phyloP scores from a whole-genome alignment of 2,888 invertebrate genomes.

The Arge pagana region DNA sequence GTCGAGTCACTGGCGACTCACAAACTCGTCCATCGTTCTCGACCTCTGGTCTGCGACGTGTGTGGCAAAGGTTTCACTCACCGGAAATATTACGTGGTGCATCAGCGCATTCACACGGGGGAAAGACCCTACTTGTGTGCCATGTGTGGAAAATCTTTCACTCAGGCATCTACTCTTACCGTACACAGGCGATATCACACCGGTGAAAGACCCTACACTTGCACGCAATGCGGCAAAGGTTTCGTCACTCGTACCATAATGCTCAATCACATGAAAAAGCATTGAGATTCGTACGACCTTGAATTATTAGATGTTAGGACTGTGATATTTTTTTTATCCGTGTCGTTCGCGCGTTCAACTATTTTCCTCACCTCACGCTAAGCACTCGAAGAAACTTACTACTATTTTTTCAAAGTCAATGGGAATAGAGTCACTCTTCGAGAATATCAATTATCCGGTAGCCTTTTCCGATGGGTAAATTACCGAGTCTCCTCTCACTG shows the following conservation, averaged over 20 bases:
- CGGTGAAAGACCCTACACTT: conserved; percentile 56
- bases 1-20: conserved; percentile 51
- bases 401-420: too few relatives aligned
- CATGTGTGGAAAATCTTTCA: conserved; percentile 56
- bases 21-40: conserved; percentile 50
- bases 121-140: conserved; percentile 60
- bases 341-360: too few relatives aligned
- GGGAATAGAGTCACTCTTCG: too few relatives aligned
- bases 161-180: conserved; percentile 54
- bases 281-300: too few relatives aligned
- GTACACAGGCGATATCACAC: conserved; percentile 56
- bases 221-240: conserved; percentile 55
- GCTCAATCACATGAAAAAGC: conserved; percentile 58
- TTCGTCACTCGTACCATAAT: conserved; percentile 57
- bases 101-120: conserved; percentile 58
- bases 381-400: too few relatives aligned
- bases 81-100: conserved; percentile 55
- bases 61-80: conserved; percentile 57
- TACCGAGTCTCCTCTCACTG: too few relatives aligned
- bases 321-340: too few relatives aligned
- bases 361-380: too few relatives aligned
- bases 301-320: too few relatives aligned
- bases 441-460: too few relatives aligned
- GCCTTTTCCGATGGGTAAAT: too few relatives aligned
- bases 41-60: conserved; percentile 56